Evolutionary conservation across 2,113 vertebrate species (phyloP).

Genomic region (Colossoma macropomum): DNA sequence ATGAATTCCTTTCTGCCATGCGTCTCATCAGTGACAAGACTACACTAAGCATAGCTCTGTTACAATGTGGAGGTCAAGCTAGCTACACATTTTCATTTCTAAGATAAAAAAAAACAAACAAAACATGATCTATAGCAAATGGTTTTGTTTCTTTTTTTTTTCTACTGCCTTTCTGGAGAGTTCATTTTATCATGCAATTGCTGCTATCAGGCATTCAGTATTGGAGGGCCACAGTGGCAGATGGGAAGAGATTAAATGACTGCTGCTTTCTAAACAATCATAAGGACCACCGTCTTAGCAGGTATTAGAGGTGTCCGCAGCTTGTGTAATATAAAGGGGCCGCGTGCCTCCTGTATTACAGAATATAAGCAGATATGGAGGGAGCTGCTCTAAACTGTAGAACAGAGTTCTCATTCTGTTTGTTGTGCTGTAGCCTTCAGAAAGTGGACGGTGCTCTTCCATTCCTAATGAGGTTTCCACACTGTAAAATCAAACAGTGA

Average conservation of each 20-base stretch:
- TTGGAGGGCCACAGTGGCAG: constrained; percentile 58
- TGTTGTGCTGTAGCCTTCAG: constrained; percentile 1
- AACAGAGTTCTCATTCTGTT: constrained; percentile 34
- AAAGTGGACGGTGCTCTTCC: constrained; percentile 31
- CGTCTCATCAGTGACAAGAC: constrained; percentile 1
- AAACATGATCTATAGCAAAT: constrained; percentile 24
- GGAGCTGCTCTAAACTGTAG: constrained; percentile 29
- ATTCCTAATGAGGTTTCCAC: constrained; percentile 27
- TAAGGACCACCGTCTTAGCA: constrained; percentile 25
- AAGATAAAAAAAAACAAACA: background rate
- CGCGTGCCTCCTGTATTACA: constrained; percentile 25
- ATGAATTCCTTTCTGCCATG: constrained; percentile 8
- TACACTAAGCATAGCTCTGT: constrained; percentile 27
- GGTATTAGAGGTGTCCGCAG: background rate
- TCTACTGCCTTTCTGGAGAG: constrained; percentile 51
- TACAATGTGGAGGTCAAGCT: constrained; percentile 36
- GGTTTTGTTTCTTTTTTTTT: constrained; percentile 48
- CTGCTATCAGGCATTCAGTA: constrained; percentile 77
- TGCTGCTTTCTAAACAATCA: constrained; percentile 34
- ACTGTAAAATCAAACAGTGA: constrained; percentile 28
- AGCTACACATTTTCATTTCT: constrained; percentile 54
- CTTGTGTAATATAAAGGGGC: background rate
- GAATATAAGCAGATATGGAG: constrained; percentile 32
- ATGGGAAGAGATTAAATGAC: constrained; percentile 43
- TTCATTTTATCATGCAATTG: constrained; percentile 69